Evolutionary conservation across 2,797 vertebrate genomes (phyloP), one percentile per base, ranked within the genome.

Genomic region (Onychomys torridus): DNA sequence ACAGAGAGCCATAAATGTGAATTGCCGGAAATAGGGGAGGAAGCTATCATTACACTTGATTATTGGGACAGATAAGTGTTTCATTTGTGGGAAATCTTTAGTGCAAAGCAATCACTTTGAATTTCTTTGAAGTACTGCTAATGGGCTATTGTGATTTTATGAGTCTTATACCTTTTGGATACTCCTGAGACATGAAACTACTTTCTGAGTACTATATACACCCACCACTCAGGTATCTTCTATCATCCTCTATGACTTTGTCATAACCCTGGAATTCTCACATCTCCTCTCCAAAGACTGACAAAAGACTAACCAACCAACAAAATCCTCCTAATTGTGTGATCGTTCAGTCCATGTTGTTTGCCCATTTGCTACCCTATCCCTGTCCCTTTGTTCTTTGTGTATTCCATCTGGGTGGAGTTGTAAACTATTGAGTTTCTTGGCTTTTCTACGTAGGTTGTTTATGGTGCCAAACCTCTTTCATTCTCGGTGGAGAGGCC

Each of bases 1-100:
- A 14, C 78, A 27, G 23, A 59, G 65, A 78, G 83, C 55, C 86
- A 88, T 96, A 97, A 96, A 97, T 88, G 93, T 92, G 89, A 96
- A 96, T 92, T 95, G 81, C 91, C 3, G 52, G 95, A 95, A 94
- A 17, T 43, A 65, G 57, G 76, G 92, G 79, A 95, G 32, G 79
- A 71, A 57, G 40, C 63, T 71, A 34, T 85, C 77, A 49, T 88
- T 84, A 55, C 93, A 75, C 79, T 90, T 92, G 85, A 87, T 93
- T 81, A 75, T 34, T 94, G 86, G 34, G 79, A 91, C 93, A 93
- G 87, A 89, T 90, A 63, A 69, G 81, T 89, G 89, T 82, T 93
- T 90, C 90, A 67, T 43, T 75, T 81, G 93, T 32, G 46, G 77
- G 87, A 84, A 43, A 82, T 37, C 77, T 84, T 69, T 25, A 11